These are phyloP conservation scores for Apus apus DNA, from an alignment of 2,113 vertebrate species.

Conservation along the genomic window DNA sequence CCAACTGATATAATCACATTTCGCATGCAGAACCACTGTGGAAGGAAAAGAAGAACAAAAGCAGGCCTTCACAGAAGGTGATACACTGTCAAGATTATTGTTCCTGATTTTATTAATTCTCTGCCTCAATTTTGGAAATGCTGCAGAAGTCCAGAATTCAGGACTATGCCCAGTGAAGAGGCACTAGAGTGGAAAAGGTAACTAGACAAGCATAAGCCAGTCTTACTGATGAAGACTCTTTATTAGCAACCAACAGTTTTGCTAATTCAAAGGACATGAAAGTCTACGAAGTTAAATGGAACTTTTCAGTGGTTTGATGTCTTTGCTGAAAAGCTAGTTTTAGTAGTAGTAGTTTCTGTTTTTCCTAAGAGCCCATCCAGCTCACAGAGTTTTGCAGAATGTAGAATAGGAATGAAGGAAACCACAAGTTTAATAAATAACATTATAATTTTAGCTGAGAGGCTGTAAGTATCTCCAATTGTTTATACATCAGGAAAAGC, in stretches of 20 bases:
- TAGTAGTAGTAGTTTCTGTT: neutral
- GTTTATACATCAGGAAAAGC: neutral
- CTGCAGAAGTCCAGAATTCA: neutral
- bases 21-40: slow-evolving; percentile 8
- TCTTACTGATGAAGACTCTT: neutral
- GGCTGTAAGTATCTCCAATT: neutral
- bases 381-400: neutral
- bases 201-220: neutral
- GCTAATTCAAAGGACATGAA: neutral
- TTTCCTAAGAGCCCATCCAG: neutral
- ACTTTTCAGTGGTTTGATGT: neutral
- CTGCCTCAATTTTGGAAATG: neutral
- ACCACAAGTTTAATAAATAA: neutral
- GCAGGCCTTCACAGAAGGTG: slow-evolving; percentile 52
- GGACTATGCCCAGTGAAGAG: neutral
- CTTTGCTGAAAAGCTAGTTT: neutral
- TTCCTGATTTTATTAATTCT: neutral
- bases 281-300: neutral
- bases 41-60: slow-evolving; percentile 8
- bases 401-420: neutral
- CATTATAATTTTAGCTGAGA: neutral
- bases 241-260: neutral
- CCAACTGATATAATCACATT: neutral
- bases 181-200: neutral
- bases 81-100: neutral